Base-by-base conservation (phyloP, 2,797 vertebrate species). In the Rhabdophis nuchalis region DNA sequence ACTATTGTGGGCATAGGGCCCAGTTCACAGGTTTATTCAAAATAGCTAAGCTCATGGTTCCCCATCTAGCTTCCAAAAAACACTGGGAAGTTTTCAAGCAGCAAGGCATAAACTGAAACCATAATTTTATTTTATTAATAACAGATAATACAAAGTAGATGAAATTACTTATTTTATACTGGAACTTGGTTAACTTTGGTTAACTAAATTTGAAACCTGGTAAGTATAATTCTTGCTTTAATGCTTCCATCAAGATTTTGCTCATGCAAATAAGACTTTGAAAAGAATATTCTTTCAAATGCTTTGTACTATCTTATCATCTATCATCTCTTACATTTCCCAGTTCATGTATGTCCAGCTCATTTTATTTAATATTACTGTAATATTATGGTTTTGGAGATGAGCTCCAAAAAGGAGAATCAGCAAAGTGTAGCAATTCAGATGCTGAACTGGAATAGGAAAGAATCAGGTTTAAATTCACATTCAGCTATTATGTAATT, bases 1-100 rank as follows among this genome's bases (percentile, higher is more conserved):
- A 16, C 50, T 64, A 25, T 52, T 52, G 41, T n/a, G 11, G 89
- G 23, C 0, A 0, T 7, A 1, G 77, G 2, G 61, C 82, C 92
- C 41, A 77, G 85, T 32, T 72, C 50, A 90, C 27, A 82, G 18
- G 27, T 36, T 54, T 41, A 32, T 23, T 52, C 91, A 41, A 46
- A 52, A 11, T 18, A 12, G 36, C 32, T 53, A 90, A 77, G 20
- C 36, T 77, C 52, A 90, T 50, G 10, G 3, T 8, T 89, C 58
- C 57, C 36, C 25, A 4, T 11, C 25, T 7, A 18, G 32, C 4
- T 14, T 89, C n/a, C 52, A 58, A 86, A 23, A 89, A n/a, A 0
- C 29, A 57, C 56, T 87, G 61, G 53, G 46, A 89, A 87, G 32
- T 77, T 53, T 89, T 68, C 2, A 82, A 46, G 41, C 20, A 57